Conservation (phyloP, 2,113 vertebrate genomes). For the Brachyhypopomus occidentalis region DNA sequence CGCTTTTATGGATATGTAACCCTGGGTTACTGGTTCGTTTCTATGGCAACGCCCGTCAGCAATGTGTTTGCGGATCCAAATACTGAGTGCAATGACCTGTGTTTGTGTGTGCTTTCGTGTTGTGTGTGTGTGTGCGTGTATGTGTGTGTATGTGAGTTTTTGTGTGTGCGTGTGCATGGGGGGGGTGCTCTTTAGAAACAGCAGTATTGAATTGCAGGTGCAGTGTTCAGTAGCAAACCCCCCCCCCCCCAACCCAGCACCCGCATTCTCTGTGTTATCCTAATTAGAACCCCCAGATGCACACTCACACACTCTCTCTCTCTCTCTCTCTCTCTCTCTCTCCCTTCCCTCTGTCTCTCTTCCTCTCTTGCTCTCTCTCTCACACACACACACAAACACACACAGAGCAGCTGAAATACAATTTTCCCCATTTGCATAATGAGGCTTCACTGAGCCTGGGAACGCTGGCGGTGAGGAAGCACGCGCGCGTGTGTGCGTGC, state of each 20-base stretch:
- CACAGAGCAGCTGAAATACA: conserved; percentile 42
- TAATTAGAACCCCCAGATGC: conserved; percentile 50
- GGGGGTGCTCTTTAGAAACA: conserved; percentile 41
- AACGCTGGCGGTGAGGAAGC: conserved; percentile 36
- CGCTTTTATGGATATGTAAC: conserved; percentile 46
- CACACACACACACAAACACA: conserved; percentile 16
- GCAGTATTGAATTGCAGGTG: conserved; percentile 52
- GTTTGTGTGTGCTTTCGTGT: not conserved
- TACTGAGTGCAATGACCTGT: conserved; percentile 35
- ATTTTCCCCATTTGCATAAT: conserved; percentile 57
- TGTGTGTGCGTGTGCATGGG: too few species aligned
- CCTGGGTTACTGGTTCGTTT: conserved; percentile 42
- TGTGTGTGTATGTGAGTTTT: too few species aligned
- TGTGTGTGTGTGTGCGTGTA: conserved; percentile 25
- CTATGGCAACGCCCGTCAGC: conserved; percentile 41
- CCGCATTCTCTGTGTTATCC: conserved; percentile 46
- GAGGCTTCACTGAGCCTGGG: conserved; percentile 48
- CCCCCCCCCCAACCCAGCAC: conserved; percentile 25
- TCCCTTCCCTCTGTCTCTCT: too few species aligned
- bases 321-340: too few species aligned
- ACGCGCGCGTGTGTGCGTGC: not conserved
- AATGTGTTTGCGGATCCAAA: conserved; percentile 28
- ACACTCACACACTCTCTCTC: not conserved
- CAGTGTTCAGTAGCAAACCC: conserved; percentile 36
- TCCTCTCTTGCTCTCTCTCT: not conserved